Base-by-base conservation (phyloP, 2,113 vertebrate species). In the Nesogale talazaci region DNA sequence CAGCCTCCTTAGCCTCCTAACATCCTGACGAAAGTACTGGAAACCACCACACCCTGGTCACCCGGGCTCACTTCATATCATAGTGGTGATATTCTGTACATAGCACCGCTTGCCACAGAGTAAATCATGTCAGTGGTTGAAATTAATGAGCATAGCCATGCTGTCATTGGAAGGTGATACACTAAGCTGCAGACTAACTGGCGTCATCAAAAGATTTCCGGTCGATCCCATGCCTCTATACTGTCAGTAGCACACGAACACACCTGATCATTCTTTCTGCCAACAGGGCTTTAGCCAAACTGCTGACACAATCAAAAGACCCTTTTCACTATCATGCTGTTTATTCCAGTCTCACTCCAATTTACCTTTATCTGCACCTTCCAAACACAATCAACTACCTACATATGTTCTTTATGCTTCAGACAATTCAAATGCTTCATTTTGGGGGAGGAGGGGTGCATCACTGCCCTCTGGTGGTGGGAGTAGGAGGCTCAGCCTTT, bases 141-240 rank as follows among this genome's bases (percentile, higher is more conserved):
- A 91, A 67, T 76, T 42, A 88, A 83, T 56, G 36, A 84, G 83
- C 34, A 89, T 0, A 72, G 38, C 27, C 23, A 91, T 52, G 75
- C 31, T 72, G 31, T 72, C 34, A 38, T 31, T 76, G 19, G 31
- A 80, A 14, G 78, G 11, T 80, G 57, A 93, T 52, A 93, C 89
- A 87, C 23, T 70, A 91, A 89, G 16, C 59, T 80, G 22, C 22
- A 70, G 40, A 84, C 6, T 46, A 34, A 20, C 10, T 91, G 27
- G 22, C 23, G 86, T 36, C 84, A 84, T 61, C 70, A 65, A 86
- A 92, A 77, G 52, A 23, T 83, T 90, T 81, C 76, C 92, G 77
- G 59, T 29, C 90, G 40, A 83, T 27, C 20, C 74, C 52, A 88
- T 52, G 40, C 10, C 27, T 77, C 20, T 42, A 46, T 16, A 94